Evolutionary conservation across 2,888 invertebrate species (phyloP).

Genomic region (Syritta pipiens): DNA sequence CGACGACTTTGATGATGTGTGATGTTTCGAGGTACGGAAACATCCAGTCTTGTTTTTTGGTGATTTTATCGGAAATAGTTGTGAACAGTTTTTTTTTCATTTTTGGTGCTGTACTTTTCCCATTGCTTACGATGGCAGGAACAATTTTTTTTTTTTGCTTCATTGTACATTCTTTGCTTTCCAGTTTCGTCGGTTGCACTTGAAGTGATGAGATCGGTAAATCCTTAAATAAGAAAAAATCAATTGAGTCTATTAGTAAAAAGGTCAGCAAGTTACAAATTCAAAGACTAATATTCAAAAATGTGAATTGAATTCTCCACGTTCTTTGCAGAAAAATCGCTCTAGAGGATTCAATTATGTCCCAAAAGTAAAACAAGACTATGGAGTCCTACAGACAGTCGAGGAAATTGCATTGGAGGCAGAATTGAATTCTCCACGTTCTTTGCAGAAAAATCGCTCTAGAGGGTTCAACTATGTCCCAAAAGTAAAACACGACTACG

Average conservation of each 20-base stretch:
- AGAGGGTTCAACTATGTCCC: no score
- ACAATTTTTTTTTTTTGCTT: conserved; percentile 1
- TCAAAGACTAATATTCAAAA: no score
- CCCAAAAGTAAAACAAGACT: no score
- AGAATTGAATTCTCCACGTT: no score
- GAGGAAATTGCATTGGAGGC: no score
- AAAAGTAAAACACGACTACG: no score
- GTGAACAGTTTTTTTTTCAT: background rate
- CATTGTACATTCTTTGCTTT: conserved; percentile 3
- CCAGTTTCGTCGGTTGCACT: conserved; percentile 11
- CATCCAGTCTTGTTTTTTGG: conserved; percentile 62
- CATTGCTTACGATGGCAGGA: conserved; percentile 28
- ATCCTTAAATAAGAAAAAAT: background rate
- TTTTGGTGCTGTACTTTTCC: conserved; percentile 22
- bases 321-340: no score
- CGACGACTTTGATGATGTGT: conserved; percentile 44
- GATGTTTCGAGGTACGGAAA: conserved; percentile 33
- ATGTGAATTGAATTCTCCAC: no score
- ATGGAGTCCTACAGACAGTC: no score
- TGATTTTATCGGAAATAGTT: conserved; percentile 11
- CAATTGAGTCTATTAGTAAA: background rate
- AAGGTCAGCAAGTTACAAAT: no score
- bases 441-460: no score
- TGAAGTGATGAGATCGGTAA: conserved; percentile 13
- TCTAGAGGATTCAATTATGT: no score